Evolutionary conservation across 2,888 invertebrate species (phyloP), one percentile per base, ranked within the genome.

Genomic region (Homarus gammarus): DNA sequence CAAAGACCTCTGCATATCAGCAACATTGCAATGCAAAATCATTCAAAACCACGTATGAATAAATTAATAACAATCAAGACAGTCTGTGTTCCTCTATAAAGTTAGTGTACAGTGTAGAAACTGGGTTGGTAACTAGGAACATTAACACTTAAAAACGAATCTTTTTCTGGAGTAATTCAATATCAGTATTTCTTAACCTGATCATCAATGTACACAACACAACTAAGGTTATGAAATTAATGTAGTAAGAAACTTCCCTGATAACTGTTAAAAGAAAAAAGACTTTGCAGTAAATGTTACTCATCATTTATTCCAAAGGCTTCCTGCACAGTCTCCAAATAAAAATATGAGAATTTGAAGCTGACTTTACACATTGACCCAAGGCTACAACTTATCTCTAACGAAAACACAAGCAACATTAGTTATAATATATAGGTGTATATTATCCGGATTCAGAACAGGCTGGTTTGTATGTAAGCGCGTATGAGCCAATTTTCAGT

Each of bases 381-480:
- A 22, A 27, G 64, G 64, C 27, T 31, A 64, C 3, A 27, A 27
- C 27, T 64, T 64, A 64, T 27, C 27, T 8, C 18, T 3, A 56
- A 56, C 56, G 27, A 5, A 64, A 64, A n/a, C n/a, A 64, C 27
- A 64, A 64, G 27, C 61, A 64, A 27, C 6, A 64, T 64, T 27
- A 27, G n/a, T 64, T 1, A 27, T 8, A 27, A 64, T 64, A 64
- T 64, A 64, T 64, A 64, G 0, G 8, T 22, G 27, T 27, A 64
- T 64, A 27, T 64, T n/a, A 64, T 27, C 27, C 8, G 31, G 22
- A 15, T 27, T 27, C 22, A 22, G 49, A 44, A 75, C 75, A 75
- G 75, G 75, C 75, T 75, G 15, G 38, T 75, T 40, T 75, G 75
- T 44, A 75, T 75, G 75, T 8, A 75, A 49, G 75, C 49, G n/a